Conservation (phyloP, 2,797 vertebrate species). For the Eleutherodactylus coqui region DNA sequence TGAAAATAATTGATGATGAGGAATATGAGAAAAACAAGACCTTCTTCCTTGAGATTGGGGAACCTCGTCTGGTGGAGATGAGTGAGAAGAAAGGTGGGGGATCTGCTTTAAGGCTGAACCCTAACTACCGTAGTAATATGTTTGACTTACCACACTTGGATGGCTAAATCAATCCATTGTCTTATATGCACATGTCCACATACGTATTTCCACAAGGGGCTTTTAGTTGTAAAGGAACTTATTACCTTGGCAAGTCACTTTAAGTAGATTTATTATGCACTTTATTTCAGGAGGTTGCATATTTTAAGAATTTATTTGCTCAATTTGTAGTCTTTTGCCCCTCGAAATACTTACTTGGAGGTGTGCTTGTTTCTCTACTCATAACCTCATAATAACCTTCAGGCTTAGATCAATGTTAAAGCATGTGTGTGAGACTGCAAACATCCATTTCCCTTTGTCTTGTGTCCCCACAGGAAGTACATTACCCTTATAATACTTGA, state of each 20-base stretch:
- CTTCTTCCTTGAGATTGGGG: slow-evolving; percentile 94
- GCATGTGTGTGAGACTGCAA: slow-evolving; percentile 78
- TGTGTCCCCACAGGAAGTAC: slow-evolving; percentile 96
- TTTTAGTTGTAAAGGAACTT: slow-evolving; percentile 60
- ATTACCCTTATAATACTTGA: slow-evolving; percentile 91
- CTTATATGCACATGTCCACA: slow-evolving; percentile 70
- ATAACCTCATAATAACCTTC: slow-evolving; percentile 74
- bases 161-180: slow-evolving; percentile 72
- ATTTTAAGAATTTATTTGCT: background rate
- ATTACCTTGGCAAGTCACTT: background rate
- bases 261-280: background rate
- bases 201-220: slow-evolving; percentile 73
- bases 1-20: slow-evolving; percentile 98
- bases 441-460: slow-evolving; percentile 88
- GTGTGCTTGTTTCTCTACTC: slow-evolving; percentile 70
- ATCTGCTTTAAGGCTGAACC: slow-evolving; percentile 73
- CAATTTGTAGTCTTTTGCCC: slow-evolving; percentile 62
- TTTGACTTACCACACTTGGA: slow-evolving; percentile 77
- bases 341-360: slow-evolving; percentile 69
- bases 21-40: slow-evolving; percentile 99
- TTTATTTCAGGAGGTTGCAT: background rate
- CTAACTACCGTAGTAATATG: slow-evolving; percentile 71
- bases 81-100: slow-evolving; percentile 98
- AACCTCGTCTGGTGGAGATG: slow-evolving; percentile 95
- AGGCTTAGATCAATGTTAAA: slow-evolving; percentile 67